These are phyloP conservation scores for Dreissena rostriformis DNA, from an alignment of 1,140 invertebrate species.

Conservation along the genomic window DNA sequence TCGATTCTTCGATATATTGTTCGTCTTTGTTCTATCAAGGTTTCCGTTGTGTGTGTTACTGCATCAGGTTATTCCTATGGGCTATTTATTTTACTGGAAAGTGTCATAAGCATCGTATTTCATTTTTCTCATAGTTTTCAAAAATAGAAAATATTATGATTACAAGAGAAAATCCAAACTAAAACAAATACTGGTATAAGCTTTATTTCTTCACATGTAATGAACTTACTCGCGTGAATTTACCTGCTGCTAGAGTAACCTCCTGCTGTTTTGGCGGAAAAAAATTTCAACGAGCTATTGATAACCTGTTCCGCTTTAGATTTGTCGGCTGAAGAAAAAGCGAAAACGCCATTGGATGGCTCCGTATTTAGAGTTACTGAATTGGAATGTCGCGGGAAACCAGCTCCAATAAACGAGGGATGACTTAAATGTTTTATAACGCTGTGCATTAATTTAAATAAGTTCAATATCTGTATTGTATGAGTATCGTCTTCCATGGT, in stretches of 20 bases:
- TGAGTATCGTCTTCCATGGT: no score
- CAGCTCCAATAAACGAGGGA: conserved; percentile 43
- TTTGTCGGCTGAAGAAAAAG: conserved; percentile 83
- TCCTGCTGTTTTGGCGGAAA: conserved; percentile 90
- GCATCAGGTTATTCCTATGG: no score
- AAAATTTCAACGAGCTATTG: conserved; percentile 88
- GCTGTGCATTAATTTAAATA: neutral
- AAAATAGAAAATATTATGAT: no score
- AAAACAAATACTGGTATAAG: no score
- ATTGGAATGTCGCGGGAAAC: conserved; percentile 59
- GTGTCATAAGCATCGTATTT: no score
- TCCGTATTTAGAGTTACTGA: conserved; percentile 86
- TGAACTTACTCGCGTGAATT: conserved; percentile 84
- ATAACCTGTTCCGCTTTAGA: conserved; percentile 86
- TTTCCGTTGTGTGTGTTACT: no score
- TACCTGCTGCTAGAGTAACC: conserved; percentile 89
- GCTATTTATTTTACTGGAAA: no score
- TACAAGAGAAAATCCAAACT: no score
- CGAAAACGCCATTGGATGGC: conserved; percentile 85
- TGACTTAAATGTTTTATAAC: conserved; percentile 7
- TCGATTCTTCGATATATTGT: no score
- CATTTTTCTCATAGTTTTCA: no score
- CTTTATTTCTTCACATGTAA: conserved; percentile 78
- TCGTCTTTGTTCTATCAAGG: no score
- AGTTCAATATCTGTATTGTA: no score